Evolutionary conservation across 2,113 vertebrate genomes (phyloP).

Genomic region (Brachirus orientalis): DNA sequence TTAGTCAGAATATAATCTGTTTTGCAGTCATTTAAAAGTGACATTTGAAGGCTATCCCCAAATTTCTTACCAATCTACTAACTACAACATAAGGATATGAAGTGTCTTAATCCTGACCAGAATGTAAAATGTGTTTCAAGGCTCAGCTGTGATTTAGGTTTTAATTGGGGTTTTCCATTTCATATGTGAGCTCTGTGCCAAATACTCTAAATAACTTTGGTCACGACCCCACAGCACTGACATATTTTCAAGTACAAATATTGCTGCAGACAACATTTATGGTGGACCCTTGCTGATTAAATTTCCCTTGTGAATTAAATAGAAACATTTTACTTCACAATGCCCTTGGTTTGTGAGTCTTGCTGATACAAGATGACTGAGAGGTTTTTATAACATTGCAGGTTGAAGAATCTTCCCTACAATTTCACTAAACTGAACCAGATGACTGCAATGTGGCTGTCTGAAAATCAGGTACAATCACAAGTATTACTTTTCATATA

Average conservation of each 20-base stretch:
- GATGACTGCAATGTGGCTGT: conserved; percentile 98
- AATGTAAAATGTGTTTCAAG: background rate
- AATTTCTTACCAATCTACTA: background rate
- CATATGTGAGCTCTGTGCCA: conserved; percentile 10
- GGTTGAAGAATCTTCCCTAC: conserved; percentile 95
- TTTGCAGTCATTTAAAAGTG: background rate
- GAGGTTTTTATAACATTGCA: conserved; percentile 67
- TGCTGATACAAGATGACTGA: background rate
- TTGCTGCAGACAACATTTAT: background rate
- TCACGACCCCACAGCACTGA: background rate
- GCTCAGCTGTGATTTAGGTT: conserved; percentile 1
- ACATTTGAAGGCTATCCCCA: background rate
- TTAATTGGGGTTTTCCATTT: conserved; percentile 21
- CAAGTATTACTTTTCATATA: background rate
- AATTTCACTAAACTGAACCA: conserved; percentile 95
- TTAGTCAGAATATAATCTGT: background rate
- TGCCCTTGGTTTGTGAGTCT: background rate
- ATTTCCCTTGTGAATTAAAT: background rate
- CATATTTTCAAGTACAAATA: background rate
- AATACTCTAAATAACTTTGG: conserved; percentile 7
- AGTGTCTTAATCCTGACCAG: background rate
- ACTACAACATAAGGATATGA: background rate
- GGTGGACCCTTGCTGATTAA: background rate
- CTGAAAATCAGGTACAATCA: conserved; percentile 93
- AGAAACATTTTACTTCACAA: background rate